Evolutionary conservation across 2,113 vertebrate genomes (phyloP).

Genomic region (Cairina moschata): DNA sequence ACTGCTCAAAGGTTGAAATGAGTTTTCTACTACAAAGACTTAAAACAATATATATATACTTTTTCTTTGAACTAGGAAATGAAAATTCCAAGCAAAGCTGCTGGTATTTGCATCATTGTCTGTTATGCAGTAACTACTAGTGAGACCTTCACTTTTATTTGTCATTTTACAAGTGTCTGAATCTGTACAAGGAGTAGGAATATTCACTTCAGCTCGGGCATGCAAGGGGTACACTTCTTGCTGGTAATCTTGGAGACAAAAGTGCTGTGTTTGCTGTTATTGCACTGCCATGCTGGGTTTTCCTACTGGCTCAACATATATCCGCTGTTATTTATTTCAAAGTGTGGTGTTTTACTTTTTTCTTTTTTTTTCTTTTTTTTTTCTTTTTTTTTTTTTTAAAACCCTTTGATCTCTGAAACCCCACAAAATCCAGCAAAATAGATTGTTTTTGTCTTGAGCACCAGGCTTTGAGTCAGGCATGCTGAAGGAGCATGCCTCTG

Average conservation of each 20-base stretch:
- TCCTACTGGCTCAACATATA: background rate
- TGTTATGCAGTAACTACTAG: background rate
- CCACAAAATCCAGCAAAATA: background rate
- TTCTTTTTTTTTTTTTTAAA: too few species aligned
- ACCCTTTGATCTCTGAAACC: background rate
- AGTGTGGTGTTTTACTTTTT: background rate
- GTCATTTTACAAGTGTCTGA: background rate
- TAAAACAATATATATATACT: background rate
- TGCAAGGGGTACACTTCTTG: background rate
- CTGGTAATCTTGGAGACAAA: background rate
- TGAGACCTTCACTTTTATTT: background rate
- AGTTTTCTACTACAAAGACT: background rate
- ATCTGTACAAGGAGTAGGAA: background rate
- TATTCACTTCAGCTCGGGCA: background rate
- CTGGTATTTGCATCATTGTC: rapidly evolving
- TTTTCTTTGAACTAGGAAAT: background rate
- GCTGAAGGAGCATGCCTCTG: background rate
- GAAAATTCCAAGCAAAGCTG: background rate
- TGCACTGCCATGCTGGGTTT: background rate
- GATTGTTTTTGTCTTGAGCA: background rate
- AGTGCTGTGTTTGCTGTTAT: background rate
- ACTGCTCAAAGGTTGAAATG: background rate
- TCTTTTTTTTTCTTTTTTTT: too few species aligned
- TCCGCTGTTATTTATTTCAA: background rate
- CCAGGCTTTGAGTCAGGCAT: background rate